Base-by-base conservation (phyloP, 2,888 invertebrate species). In the Dryobotodes eremita region DNA sequence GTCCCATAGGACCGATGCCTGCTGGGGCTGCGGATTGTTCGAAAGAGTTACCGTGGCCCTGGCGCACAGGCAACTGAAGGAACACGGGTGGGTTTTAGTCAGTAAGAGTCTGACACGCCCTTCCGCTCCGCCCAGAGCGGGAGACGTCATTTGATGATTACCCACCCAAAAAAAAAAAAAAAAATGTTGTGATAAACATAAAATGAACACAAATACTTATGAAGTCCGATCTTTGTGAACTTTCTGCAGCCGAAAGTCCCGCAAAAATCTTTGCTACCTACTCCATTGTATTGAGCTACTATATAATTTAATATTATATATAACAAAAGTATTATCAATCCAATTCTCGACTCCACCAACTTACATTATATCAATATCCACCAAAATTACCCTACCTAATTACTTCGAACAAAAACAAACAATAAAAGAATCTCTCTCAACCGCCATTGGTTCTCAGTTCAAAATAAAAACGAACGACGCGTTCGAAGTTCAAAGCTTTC, bases 401-500 rank as follows among this genome's bases (percentile, higher is more conserved):
- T 79, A 82, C 70, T 71, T 72, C 42, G 79, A 83, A 86, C 74
- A 86, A 84, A 88, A 80, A 82, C 77, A 86, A 85, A 87, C 86
- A 81, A 88, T 72, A 89, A 90, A 86, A 86, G 78, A 86, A 84
- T 82, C 50, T 71, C 36, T 50, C 71, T 83, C 88, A 86, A 83
- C 86, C 92, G 89, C 90, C 91, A 94, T 94, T 95, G 95, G 95
- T 90, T 92, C 89, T 87, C 85, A 86, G 90, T 90, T 92, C 92
- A 88, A 93, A 95, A 96, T 94, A 93, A 94, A 94, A 95, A 94
- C 87, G 88, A 88, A 86, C 94, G 92, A 80, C 93, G 94, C 79
- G 72, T 95, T 94, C 94, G 92, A 94, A 95, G 93, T 93, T 95
- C 93, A 78, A 90, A 96, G 96, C 95, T 95, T 94, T 93, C 93